Percentiles rank a stretch among this genome's conserved stretches.
Evolutionary conservation across 2,113 vertebrate genomes (phyloP).

Genomic region (Rostratula benghalensis): DNA sequence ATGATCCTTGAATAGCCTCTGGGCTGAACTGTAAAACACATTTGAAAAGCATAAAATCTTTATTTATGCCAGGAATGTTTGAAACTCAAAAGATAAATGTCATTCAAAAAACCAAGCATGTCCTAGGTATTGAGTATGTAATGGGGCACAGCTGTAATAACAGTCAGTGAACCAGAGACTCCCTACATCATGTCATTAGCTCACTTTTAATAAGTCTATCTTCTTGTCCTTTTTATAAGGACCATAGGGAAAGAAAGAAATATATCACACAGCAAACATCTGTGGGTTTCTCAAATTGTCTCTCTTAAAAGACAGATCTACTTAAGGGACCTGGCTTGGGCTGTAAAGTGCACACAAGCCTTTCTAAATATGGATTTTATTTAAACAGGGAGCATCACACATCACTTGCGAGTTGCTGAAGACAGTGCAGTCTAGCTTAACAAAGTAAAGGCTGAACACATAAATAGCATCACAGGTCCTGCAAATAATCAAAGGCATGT

Average conservation of each 20-base stretch:
- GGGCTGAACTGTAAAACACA: conserved; percentile 74
- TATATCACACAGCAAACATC: conserved; percentile 76
- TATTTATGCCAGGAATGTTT: conserved; percentile 80
- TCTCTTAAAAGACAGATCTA: conserved; percentile 59
- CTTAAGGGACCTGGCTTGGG: conserved; percentile 60
- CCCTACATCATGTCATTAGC: conserved; percentile 78
- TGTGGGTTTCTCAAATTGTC: conserved; percentile 69
- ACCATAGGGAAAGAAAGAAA: conserved; percentile 75
- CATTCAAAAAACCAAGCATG: conserved; percentile 75
- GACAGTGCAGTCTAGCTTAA: not conserved
- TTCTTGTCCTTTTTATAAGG: conserved; percentile 75
- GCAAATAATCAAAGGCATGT: not conserved
- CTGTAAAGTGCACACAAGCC: conserved; percentile 27
- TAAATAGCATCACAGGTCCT: not conserved
- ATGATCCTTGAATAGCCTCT: conserved; percentile 62
- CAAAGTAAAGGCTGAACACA: not conserved
- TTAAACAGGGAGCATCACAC: conserved; percentile 52
- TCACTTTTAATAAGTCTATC: conserved; percentile 79
- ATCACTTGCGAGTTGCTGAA: not conserved
- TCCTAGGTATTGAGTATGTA: conserved; percentile 75
- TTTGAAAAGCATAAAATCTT: conserved; percentile 78
- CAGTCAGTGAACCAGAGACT: conserved; percentile 70
- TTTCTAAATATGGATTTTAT: conserved; percentile 63
- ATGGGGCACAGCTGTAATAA: conserved; percentile 81
- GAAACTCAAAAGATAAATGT: conserved; percentile 80